phyloP scores from a whole-genome alignment of 37 sponge, comb jelly and placozoan genomes.

The Geodia barretti region DNA sequence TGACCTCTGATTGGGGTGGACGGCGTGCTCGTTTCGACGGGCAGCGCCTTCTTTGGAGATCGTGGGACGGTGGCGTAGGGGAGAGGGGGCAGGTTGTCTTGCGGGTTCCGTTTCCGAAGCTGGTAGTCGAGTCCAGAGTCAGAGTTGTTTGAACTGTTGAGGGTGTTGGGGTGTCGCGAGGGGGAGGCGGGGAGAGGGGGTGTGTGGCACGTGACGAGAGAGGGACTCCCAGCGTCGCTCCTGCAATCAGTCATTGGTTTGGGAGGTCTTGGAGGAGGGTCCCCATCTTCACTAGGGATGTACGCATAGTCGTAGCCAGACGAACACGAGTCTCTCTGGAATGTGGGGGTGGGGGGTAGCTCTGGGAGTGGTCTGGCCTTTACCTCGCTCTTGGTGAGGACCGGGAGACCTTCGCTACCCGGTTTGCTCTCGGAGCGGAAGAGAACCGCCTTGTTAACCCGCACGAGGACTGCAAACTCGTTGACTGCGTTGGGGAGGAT shows the following conservation, averaged over 20 bases:
- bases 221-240: background rate
- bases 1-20: slow-evolving; percentile 3
- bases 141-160: background rate
- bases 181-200: background rate
- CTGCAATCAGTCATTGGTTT: background rate
- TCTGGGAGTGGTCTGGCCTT: slow-evolving; percentile 63
- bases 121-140: background rate
- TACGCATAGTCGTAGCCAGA: slow-evolving; percentile 6
- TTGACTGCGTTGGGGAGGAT: slow-evolving; percentile 51
- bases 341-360: slow-evolving; percentile 2
- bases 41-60: slow-evolving; percentile 1
- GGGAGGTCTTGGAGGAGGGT: background rate
- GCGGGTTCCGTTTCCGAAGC: slow-evolving; percentile 42
- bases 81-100: slow-evolving; percentile 61
- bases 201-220: background rate
- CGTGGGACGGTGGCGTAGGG: slow-evolving; percentile 43
- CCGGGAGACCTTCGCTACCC: slow-evolving; percentile 27
- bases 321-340: background rate
- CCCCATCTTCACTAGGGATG: background rate
- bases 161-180: background rate
- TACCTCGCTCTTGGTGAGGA: slow-evolving; percentile 63
- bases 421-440: slow-evolving; percentile 24
- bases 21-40: background rate
- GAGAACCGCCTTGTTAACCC: slow-evolving; percentile 56
- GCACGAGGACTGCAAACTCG: slow-evolving; percentile 53